A percentile compares a stretch with the other conserved stretches of the same genome.
Conservation (phyloP, 2,113 vertebrate species). For the Zingel zingel region DNA sequence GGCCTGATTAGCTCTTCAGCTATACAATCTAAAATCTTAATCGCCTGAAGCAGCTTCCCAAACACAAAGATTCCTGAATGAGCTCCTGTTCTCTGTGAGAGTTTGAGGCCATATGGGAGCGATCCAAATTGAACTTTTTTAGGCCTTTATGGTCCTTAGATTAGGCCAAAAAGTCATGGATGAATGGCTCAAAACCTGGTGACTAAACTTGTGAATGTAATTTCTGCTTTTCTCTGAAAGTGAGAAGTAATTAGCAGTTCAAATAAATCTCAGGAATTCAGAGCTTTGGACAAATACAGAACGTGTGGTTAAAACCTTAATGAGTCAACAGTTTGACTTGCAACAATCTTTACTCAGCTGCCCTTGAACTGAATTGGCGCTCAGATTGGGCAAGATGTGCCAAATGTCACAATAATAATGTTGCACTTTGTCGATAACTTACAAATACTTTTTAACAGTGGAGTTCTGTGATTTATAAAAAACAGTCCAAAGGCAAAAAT, state of each 20-base stretch:
- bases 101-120: not conserved
- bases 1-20: constrained; percentile 50
- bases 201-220: not conserved
- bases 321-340: not conserved
- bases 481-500: not conserved
- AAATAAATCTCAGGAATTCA: not conserved
- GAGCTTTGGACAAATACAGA: not conserved
- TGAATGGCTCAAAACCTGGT: not conserved
- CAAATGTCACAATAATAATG: not conserved
- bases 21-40: constrained; percentile 45
- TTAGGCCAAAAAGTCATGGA: not conserved
- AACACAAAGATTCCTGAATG: constrained; percentile 53
- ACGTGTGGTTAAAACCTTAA: not conserved
- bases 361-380: not conserved
- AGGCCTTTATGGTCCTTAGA: not conserved
- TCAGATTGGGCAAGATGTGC: not conserved
- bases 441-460: not conserved
- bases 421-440: not conserved
- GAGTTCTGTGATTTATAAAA: not conserved
- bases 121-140: not conserved
- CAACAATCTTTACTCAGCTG: not conserved
- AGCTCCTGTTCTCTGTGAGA: constrained; percentile 30
- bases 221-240: not conserved
- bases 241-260: not conserved
- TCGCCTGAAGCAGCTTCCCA: constrained; percentile 52